Base-by-base conservation (phyloP, 2,797 vertebrate genomes). In the Euthynnus affinis region DNA sequence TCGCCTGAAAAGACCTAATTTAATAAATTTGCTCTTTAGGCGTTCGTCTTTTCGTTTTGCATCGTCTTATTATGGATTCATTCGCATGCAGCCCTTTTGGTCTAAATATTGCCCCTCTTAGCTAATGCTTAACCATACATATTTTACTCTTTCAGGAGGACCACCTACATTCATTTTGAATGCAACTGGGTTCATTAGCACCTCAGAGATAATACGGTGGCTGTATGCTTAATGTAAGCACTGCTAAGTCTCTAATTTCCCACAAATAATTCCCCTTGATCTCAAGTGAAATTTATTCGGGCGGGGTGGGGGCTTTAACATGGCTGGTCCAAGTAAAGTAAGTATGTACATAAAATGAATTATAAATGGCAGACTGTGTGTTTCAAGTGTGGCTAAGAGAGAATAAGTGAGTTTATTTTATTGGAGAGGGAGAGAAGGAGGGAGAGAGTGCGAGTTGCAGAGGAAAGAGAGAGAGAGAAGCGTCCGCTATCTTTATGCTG, bases 11-110 rank as follows among this genome's bases (percentile, higher is more conserved):
- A 95, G 88, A 95, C 94, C 94, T 95, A 92, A 95, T 96, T 96
- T 96, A 95, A 96, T 95, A 94, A 95, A 94, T 94, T 94, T 95
- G 90, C 95, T 95, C 94, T 95, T 95, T 94, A 95, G 93, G 93
- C 92, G 78, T 87, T 91, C 65, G 73, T 91, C 91, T 94, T 90
- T 87, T 91, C 87, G 83, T 93, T 95, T 95, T 94, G 91, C 93
- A 86, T 89, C 76, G 83, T 86, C 91, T 94, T 92, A 94, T 96
- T 95, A 94, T 84, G 86, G 88, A 95, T 95, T 94, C 72, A 91
- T 91, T 92, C 62, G 57, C 89, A 90, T 74, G 82, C 81, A 84
- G 82, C 80, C 79, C 80, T 90, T 89, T 86, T 91, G 89, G 78
- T 92, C 93, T 95, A 94, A 94, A 94, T 94, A 93, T 92, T 91